Evolutionary conservation across 2,113 vertebrate species (phyloP), one percentile per base, ranked within the genome.

Genomic region (Pagrus major): DNA sequence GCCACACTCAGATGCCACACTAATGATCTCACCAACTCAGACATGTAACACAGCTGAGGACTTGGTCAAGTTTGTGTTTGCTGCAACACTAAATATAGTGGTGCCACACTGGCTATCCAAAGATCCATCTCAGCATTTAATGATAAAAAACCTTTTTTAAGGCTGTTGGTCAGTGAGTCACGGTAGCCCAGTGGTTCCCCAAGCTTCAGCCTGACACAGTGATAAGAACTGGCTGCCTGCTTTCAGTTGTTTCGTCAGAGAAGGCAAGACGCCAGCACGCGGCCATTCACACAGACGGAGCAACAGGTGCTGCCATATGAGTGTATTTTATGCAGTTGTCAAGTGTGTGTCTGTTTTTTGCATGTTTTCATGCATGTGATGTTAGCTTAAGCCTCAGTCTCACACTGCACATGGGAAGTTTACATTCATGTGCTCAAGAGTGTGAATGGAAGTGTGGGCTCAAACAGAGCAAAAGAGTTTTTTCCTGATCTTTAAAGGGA

Each of bases 401-500:
- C 29, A 25, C 11, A 70, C 33, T 58, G 37, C 66, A 60, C 42
- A 55, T 41, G 15, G 25, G 71, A 46, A 55, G 39, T 63, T 63
- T 20, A 27, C 37, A 5, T 65, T 66, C 12, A 16, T 20, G 4
- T 47, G 25, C 56, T 39, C n/a, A 14, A 10, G 20, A 47, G 25
- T 71, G 47, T 31, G 54, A 54, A 52, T 41, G 60, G 20, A 78
- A 68, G 70, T 51, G 61, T 71, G 37, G 52, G 64, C 35, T 61
- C n/a, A 56, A 54, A 58, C 63, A 25, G 55, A 69, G 55, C 56
- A 75, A 46, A 51, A 58, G 58, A 68, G 52, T 61, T 74, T 41
- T 56, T 25, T 54, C n/a, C 64, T 78, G 64, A 56, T 79, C 58
- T 42, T 86, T 80, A 55, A 72, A 76, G 67, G 60, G 25, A 85